Base-by-base conservation (phyloP, 2,797 vertebrate species). In the Onychomys leucogaster region DNA sequence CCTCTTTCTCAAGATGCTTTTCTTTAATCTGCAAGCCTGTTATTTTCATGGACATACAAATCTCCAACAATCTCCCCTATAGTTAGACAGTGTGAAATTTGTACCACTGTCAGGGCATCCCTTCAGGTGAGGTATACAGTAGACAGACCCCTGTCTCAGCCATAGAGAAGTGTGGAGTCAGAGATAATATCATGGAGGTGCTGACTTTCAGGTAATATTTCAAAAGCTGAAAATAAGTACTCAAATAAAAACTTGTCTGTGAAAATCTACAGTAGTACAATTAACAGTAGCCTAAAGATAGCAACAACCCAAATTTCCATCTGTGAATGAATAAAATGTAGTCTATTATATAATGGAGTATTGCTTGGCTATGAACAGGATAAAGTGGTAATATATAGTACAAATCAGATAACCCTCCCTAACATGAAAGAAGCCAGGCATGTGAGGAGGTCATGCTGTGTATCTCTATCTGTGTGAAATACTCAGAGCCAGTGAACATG, bases 81-180 rank as follows among this genome's bases (percentile, higher is more conserved):
- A 92, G 52, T 94, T 77, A 46, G 19, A 67, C 85, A 77, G 81
- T 94, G 14, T 46, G 27, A 71, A 43, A 84, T 69, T 49, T 49
- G 10, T 21, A 59, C 81, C 52, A 71, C 91, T 41, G 25, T 77
- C 65, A 21, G 63, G 67, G 78, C 12, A 83, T 63, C 49, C 37
- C 75, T 37, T 17, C 6, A 65, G 55, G n/a, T 29, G 1, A 1
- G 4, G 1, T 29, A 4, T n/a, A n/a, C 17, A 23, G 34, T 57
- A 49, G 25, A 92, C 65, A 77, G 55, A 19, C 5, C 29, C 9
- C 46, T 12, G 73, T 9, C n/a, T 69, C 73, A 75, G 59, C 61
- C 59, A 67, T 25, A 52, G 59, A 78, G 73, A 46, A 32, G 6
- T 32, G 2, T 41, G 19, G 43, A 34, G 37, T 59, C 71, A 73